Evolutionary conservation across 2,797 vertebrate genomes (phyloP).

Genomic region (Enteromius treurensis): DNA sequence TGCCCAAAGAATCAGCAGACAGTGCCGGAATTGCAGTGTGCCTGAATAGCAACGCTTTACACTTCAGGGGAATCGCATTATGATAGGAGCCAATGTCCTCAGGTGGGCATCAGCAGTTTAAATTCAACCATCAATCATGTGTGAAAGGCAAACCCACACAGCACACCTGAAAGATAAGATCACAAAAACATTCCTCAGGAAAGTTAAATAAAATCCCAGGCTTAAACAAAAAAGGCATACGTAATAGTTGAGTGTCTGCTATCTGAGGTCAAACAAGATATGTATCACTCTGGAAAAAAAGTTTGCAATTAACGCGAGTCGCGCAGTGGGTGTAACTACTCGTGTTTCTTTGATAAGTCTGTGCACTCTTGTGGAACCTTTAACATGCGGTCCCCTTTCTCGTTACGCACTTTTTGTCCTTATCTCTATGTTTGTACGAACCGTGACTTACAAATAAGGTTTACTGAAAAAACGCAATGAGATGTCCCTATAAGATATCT

Average conservation of each 20-base stretch:
- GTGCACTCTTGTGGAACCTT: constrained; percentile 15
- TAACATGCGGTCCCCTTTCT: neutral
- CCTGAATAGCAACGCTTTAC: constrained; percentile 37
- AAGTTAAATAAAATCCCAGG: constrained; percentile 24
- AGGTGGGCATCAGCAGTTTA: constrained; percentile 57
- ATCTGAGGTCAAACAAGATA: constrained; percentile 23
- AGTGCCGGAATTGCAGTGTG: constrained; percentile 33
- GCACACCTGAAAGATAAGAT: constrained; percentile 54
- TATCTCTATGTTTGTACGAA: constrained; percentile 37
- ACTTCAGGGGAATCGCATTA: constrained; percentile 46
- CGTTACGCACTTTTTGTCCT: constrained; percentile 42
- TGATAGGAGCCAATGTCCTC: constrained; percentile 47
- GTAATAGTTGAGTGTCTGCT: constrained; percentile 13
- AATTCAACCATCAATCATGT: constrained; percentile 60
- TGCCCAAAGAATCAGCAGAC: constrained; percentile 22
- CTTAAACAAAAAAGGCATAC: constrained; percentile 13
- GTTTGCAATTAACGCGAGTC: neutral
- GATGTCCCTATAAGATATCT: constrained; percentile 62
- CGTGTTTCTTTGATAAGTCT: constrained; percentile 25
- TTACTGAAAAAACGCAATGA: constrained; percentile 53
- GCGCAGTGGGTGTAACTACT: neutral
- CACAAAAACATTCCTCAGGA: constrained; percentile 29
- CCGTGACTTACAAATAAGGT: constrained; percentile 55
- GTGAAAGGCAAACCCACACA: constrained; percentile 58
- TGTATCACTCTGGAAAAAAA: constrained; percentile 33